Evolutionary conservation across 2,113 vertebrate species (phyloP).

Genomic region (Catharus bicknelli): DNA sequence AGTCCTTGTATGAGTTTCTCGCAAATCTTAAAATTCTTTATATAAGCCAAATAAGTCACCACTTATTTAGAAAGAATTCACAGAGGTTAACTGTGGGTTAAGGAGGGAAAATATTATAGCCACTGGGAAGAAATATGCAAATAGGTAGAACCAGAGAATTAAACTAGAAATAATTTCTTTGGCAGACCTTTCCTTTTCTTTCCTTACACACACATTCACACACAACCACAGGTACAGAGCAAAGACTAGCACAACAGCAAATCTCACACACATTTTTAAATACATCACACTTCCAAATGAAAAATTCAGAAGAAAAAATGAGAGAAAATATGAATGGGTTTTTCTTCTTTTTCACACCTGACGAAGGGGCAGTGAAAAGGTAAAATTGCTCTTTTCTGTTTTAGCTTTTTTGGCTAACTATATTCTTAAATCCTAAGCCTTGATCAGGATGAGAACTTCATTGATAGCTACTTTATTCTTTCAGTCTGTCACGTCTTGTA

Average conservation of each 20-base stretch:
- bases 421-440: neutral
- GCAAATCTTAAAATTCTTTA: neutral
- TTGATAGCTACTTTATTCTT: neutral
- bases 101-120: neutral
- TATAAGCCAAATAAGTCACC: neutral
- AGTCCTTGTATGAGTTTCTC: neutral
- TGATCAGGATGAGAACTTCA: neutral
- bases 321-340: rapidly evolving
- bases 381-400: neutral
- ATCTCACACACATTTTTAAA: neutral
- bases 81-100: neutral
- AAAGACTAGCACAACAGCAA: neutral
- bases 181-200: neutral
- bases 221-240: neutral
- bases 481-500: neutral
- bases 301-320: neutral
- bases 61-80: neutral
- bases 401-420: neutral
- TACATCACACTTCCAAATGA: neutral
- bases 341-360: neutral
- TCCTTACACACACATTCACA: neutral
- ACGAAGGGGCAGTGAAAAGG: neutral
- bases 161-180: neutral
- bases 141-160: neutral
- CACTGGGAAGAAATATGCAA: neutral